Conservation (phyloP, 2,888 invertebrate genomes). For the Ophraella communa region DNA sequence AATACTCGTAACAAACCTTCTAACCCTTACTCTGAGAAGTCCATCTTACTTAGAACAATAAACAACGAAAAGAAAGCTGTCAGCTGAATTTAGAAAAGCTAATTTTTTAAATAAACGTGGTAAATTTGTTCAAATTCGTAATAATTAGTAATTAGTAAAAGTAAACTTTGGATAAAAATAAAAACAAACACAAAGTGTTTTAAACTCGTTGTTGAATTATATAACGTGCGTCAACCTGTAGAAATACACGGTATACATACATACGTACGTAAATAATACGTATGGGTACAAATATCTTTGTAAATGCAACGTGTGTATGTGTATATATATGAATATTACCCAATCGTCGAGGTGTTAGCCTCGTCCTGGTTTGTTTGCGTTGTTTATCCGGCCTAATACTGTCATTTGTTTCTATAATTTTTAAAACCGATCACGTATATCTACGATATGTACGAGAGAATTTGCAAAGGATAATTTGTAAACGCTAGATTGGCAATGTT, state of each 20-base stretch:
- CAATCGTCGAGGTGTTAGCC: conserved; percentile 45
- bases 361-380: conserved; percentile 51
- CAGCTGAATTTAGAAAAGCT: no score
- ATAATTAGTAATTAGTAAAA: no score
- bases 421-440: conserved; percentile 17
- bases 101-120: no score
- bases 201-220: not conserved
- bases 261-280: no score
- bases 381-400: conserved; percentile 33
- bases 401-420: conserved; percentile 28
- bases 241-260: not conserved
- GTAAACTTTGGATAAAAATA: no score
- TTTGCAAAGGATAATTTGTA: conserved; percentile 2
- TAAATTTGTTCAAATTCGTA: no score
- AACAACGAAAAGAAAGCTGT: no score
- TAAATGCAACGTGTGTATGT: conserved; percentile 12
- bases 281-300: conserved; percentile 11
- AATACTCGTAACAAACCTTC: no score
- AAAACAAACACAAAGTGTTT: no score
- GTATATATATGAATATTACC: conserved; percentile 15
- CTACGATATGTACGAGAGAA: conserved; percentile 12
- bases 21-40: no score
- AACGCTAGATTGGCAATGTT: conserved; percentile 5
- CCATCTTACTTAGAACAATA: no score
- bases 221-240: conserved; percentile 1